Percentiles rank a stretch among this genome's conserved stretches.
Conservation (phyloP, 2,888 invertebrate species). For the Tenthredo notha region DNA sequence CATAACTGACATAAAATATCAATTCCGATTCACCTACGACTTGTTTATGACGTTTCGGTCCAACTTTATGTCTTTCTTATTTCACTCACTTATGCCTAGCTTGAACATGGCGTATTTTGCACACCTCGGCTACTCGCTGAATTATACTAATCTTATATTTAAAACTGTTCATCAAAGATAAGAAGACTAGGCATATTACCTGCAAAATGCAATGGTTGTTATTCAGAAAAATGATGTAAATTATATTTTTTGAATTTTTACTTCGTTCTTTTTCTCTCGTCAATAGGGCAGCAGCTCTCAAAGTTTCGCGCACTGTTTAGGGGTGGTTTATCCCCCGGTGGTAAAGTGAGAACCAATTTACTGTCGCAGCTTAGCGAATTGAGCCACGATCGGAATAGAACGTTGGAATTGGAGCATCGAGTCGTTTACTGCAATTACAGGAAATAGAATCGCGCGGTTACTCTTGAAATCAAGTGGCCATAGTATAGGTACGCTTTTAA, state of each 20-base stretch:
- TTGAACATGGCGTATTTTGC: neutral
- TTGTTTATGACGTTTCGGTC: slow-evolving; percentile 65
- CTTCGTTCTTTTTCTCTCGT: neutral
- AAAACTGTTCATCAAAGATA: neutral
- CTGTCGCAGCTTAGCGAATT: slow-evolving; percentile 21
- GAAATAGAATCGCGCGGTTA: neutral
- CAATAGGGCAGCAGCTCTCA: neutral
- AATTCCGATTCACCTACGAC: slow-evolving; percentile 68
- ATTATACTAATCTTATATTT: neutral
- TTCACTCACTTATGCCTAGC: slow-evolving; percentile 22
- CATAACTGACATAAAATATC: slow-evolving; percentile 67
- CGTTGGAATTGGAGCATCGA: slow-evolving; percentile 20
- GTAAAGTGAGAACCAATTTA: slow-evolving; percentile 8
- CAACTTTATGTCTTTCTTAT: slow-evolving; percentile 68
- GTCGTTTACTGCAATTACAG: slow-evolving; percentile 33
- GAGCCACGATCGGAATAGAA: neutral
- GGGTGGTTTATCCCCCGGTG: neutral
- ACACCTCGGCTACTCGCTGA: neutral
- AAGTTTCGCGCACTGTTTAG: neutral
- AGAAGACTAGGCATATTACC: neutral
- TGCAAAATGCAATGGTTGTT: neutral
- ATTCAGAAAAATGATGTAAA: neutral
- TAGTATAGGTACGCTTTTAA: neutral
- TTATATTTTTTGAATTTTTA: neutral
- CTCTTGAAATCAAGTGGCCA: slow-evolving; percentile 10